Conservation (phyloP, 2,888 invertebrate species). For the Luperina nickerlii region DNA sequence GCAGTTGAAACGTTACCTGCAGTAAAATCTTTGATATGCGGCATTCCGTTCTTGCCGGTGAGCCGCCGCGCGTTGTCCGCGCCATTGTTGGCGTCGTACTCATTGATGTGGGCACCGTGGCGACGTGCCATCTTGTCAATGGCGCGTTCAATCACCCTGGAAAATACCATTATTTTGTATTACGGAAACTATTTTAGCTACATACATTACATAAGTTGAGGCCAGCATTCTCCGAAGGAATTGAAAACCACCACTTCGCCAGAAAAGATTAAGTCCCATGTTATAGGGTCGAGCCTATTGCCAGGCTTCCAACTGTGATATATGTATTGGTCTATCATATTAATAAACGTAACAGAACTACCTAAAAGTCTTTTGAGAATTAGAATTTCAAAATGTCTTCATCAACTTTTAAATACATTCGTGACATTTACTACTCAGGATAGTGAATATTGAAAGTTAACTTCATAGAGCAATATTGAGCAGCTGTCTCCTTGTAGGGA, state of each 20-base stretch:
- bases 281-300: not conserved
- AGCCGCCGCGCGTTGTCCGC: conserved; percentile 98
- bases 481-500: not conserved
- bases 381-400: conserved; percentile 1
- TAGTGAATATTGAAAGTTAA: not conserved
- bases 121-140: conserved; percentile 97
- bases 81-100: conserved; percentile 98
- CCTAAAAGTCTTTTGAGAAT: not conserved
- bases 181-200: not conserved
- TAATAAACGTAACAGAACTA: not conserved
- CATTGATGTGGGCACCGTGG: conserved; percentile 97
- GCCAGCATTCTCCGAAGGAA: not conserved
- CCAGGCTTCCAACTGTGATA: not conserved
- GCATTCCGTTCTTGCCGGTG: conserved; percentile 98
- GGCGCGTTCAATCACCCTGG: conserved; percentile 97
- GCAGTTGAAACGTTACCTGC: conserved; percentile 84
- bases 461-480: not conserved
- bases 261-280: not conserved
- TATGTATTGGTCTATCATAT: not conserved
- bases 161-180: conserved; percentile 26
- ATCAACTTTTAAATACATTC: not conserved
- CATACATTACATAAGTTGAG: not conserved
- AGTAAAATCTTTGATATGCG: conserved; percentile 98
- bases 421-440: not conserved
- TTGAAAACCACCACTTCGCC: not conserved